Conservation (phyloP, 2,797 vertebrate genomes). For the Xiphophorus birchmanni region DNA sequence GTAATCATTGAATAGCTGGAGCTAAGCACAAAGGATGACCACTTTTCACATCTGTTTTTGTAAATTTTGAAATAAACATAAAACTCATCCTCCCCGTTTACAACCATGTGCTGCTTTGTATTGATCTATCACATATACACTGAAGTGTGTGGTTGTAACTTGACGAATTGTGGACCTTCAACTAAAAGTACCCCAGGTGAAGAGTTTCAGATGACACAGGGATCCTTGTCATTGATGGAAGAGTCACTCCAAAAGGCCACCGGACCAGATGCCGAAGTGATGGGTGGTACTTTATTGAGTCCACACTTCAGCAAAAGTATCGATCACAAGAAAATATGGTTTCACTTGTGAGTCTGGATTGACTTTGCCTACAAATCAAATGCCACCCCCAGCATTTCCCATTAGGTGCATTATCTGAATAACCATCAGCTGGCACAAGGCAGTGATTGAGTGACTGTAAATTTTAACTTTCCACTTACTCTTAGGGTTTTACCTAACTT, state of each 20-base stretch:
- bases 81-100: neutral
- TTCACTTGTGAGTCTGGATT: slow-evolving; percentile 34
- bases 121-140: neutral
- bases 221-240: slow-evolving; percentile 50
- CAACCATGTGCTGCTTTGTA: neutral
- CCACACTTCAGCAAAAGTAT: slow-evolving; percentile 30
- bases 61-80: neutral
- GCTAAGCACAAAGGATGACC: neutral
- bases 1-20: neutral
- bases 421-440: slow-evolving; percentile 32
- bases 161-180: neutral
- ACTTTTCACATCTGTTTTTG: neutral
- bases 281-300: slow-evolving; percentile 61
- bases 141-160: neutral
- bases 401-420: slow-evolving; percentile 36
- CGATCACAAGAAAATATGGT: slow-evolving; percentile 44
- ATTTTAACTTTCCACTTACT: slow-evolving; percentile 23
- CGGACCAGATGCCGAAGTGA: slow-evolving; percentile 55
- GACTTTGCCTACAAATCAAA: slow-evolving; percentile 39
- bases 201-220: slow-evolving; percentile 47
- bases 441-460: slow-evolving; percentile 29
- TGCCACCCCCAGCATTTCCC: slow-evolving; percentile 2
- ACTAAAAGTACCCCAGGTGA: neutral
- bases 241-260: slow-evolving; percentile 38
- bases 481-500: slow-evolving; percentile 10